Evolutionary conservation across 1,140 invertebrate genomes (phyloP), one percentile per base, ranked within the genome.

Genomic region (Macrobrachium nipponense): DNA sequence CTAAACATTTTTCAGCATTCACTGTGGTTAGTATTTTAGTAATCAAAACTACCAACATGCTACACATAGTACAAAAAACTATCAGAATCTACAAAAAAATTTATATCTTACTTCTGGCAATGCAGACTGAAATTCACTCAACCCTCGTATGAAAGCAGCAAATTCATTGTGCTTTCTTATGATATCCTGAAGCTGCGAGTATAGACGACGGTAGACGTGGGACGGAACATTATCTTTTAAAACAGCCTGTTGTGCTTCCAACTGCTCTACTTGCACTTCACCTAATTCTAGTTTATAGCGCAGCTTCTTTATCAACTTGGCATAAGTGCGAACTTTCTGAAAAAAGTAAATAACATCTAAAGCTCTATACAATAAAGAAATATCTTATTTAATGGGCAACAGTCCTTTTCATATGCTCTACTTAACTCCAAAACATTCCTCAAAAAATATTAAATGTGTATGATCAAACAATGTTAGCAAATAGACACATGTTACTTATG

Each of bases 271-370:
- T 27, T 86, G 76, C 23, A 79, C 77, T 44, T 58, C 77, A 17
- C 77, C 68, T 17, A 80, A 8, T 44, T 86, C 83, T 27, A 86
- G 59, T 58, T 79, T 79, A 66, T 73, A 62, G 5, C 83, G 61
- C 58, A 86, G 58, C 59, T 86, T 86, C 59, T 86, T 86, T 10
- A 80, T 86, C 68, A 86, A 60, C n/a, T 68, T 70, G 27, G 64
- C 77, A 73, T 86, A 86, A 44, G 77, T 86, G 5, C 62, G 83
- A 14, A 86, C 51, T 68, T 86, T 86, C 83, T 86, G 62, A 66
- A 14, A 15, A 58, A 23, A 36, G 23, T 44, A 20, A 12, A 8
- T 14, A 36, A 51, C 62, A 0, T 51, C 11, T 76, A 27, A 6
- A 20, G 66, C n/a, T n/a, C n/a, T 51, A 12, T 5, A 51, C 7